phyloP scores from a whole-genome alignment of 2,797 vertebrate genomes.

The Scarus forsteni region DNA sequence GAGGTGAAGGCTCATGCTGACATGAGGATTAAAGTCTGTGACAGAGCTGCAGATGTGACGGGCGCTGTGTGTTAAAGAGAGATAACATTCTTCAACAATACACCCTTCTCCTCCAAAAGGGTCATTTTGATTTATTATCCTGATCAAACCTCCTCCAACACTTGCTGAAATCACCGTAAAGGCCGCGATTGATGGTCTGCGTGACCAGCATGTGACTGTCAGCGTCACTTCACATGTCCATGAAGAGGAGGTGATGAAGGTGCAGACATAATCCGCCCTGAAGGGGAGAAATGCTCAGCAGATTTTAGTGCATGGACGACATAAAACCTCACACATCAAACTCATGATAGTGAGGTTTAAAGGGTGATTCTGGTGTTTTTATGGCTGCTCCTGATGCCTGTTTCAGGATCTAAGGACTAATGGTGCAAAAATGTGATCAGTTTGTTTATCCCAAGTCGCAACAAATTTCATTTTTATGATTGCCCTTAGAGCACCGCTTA shows the following conservation, averaged over 20 bases:
- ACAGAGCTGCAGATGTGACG: background rate
- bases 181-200: too few species aligned
- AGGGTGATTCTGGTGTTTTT: background rate
- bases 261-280: constrained; percentile 1
- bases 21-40: background rate
- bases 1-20: constrained; percentile 10
- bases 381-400: too few species aligned
- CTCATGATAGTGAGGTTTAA: background rate
- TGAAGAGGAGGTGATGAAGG: constrained; percentile 5
- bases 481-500: too few species aligned
- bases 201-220: background rate
- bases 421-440: too few species aligned
- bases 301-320: background rate
- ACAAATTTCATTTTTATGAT: too few species aligned
- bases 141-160: background rate
- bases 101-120: too few species aligned
- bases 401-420: background rate
- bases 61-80: background rate
- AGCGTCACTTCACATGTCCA: background rate
- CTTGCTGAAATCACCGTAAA: too few species aligned
- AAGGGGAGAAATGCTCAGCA: background rate
- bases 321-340: background rate
- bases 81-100: constrained; percentile 6
- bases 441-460: too few species aligned
- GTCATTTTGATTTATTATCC: background rate